Percentiles rank a stretch among this genome's conserved stretches.
Evolutionary conservation across 2,113 vertebrate species (phyloP).

Genomic region (Hippocampus abdominalis): DNA sequence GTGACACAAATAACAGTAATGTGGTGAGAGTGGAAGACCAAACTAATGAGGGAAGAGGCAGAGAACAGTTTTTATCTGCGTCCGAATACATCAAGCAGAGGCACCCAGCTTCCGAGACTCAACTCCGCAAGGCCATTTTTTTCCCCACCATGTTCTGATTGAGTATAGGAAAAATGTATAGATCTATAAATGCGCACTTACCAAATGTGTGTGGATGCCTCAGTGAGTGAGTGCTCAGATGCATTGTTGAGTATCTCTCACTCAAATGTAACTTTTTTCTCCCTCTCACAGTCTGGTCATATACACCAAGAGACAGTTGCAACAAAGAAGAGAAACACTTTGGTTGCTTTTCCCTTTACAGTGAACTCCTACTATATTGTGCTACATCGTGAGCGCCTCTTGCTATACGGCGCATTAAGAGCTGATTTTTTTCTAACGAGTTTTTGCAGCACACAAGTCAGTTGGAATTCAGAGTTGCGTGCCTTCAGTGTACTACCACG

Average conservation of each 20-base stretch:
- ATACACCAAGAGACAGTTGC: not conserved
- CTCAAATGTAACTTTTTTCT: not conserved
- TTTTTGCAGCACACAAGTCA: too few relatives aligned
- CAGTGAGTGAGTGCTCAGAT: slow-evolving; percentile 2
- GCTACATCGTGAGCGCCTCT: too few relatives aligned
- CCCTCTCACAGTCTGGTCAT: not conserved
- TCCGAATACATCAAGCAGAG: slow-evolving; percentile 43
- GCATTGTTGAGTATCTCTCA: slow-evolving; percentile 10
- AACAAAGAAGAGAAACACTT: not conserved
- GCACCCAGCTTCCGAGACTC: slow-evolving; percentile 23
- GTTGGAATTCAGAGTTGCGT: too few relatives aligned
- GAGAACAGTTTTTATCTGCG: slow-evolving; percentile 45
- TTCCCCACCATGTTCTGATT: slow-evolving; percentile 37
- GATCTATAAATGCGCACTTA: slow-evolving; percentile 29
- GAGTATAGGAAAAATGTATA: slow-evolving; percentile 22
- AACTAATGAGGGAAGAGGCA: slow-evolving; percentile 41
- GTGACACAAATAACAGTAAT: slow-evolving; percentile 40
- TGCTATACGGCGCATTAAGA: too few relatives aligned
- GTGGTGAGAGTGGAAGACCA: slow-evolving; percentile 20
- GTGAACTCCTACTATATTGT: too few relatives aligned
- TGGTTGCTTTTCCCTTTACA: not conserved
- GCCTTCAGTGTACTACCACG: too few relatives aligned
- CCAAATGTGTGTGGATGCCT: slow-evolving; percentile 10
- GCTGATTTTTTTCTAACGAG: too few relatives aligned
- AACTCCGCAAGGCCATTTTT: slow-evolving; percentile 47